Base-by-base conservation (phyloP, 2,888 invertebrate species). In the Anarsia innoxiella region DNA sequence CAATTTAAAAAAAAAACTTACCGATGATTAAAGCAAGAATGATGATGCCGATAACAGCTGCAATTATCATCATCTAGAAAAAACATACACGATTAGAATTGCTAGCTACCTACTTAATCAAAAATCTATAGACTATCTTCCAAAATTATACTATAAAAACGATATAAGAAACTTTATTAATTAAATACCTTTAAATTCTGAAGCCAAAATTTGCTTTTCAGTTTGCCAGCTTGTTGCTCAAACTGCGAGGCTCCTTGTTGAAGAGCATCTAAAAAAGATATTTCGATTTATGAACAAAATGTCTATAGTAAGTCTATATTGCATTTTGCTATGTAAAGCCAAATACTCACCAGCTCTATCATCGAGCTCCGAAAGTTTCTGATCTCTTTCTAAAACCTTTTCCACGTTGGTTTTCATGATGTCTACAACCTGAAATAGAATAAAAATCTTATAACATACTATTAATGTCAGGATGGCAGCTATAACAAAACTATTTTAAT, bases 381-480 rank as follows among this genome's bases (percentile, higher is more conserved):
- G 94, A 90, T 98, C 97, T 75, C 97, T 88, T 80, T 97, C 97
- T 65, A 98, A 78, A 19, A 98, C 97, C 74, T 97, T 97, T 74
- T 97, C 97, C 32, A 97, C 97, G 82, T 97, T 98, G 45, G 94
- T 93, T 78, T 94, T 91, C 97, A 97, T 97, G 55, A 98, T 97
- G 59, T 93, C 95, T 48, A 95, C 95, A 54, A 95, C 95, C 89
- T 92, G 68, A 15, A 64, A 31, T 4, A 25, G 12, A 23, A 19
- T n/a, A n/a, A n/a, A n/a, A n/a, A n/a, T n/a, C n/a, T n/a, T n/a
- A n/a, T n/a, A n/a, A n/a, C n/a, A n/a, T n/a, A n/a, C n/a, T n/a
- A n/a, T n/a, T n/a, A n/a, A n/a, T n/a, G n/a, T n/a, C n/a, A n/a
- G n/a, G n/a, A n/a, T n/a, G n/a, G n/a, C n/a, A n/a, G n/a, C n/a